A percentile compares a stretch with the other conserved stretches of the same genome.
phyloP scores from a whole-genome alignment of 2,888 invertebrate genomes.

The Oscheius myriophilus region DNA sequence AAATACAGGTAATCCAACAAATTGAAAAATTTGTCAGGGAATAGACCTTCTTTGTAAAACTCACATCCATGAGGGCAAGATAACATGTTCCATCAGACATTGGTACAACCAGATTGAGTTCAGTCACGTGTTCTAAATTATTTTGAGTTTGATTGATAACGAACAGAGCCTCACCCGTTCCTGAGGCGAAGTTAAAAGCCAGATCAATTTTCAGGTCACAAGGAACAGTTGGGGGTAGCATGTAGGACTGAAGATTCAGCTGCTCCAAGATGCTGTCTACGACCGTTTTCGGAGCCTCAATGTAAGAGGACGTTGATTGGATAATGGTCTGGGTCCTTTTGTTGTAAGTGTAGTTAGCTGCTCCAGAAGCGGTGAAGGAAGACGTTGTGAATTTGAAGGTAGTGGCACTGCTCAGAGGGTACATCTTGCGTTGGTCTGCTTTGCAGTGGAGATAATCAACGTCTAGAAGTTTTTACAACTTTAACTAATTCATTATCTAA shows the following conservation, averaged over 20 bases:
- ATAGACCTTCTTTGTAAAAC: not conserved
- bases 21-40: no score
- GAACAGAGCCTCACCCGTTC: conserved; percentile 5
- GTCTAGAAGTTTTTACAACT: conserved; percentile 10
- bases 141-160: not conserved
- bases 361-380: conserved; percentile 6
- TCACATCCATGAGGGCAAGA: conserved; percentile 21
- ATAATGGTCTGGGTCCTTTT: conserved; percentile 23
- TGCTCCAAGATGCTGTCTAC: not conserved
- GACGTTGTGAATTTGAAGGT: conserved; percentile 23
- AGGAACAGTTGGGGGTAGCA: conserved; percentile 20
- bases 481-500: no score
- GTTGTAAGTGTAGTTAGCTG: conserved; percentile 15
- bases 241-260: conserved; percentile 10
- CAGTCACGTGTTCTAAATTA: conserved; percentile 17
- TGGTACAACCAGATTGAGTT: conserved; percentile 21
- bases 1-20: no score
- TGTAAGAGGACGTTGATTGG: conserved; percentile 22
- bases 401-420: conserved; percentile 12
- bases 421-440: not conserved
- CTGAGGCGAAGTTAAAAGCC: conserved; percentile 14
- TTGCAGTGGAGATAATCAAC: conserved; percentile 25
- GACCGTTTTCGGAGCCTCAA: conserved; percentile 23
- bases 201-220: conserved; percentile 26
- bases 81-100: conserved; percentile 22